A percentile compares a stretch with the other conserved stretches of the same genome.
Conservation (phyloP, 2,888 invertebrate species). For the Bruchidius siliquastri region DNA sequence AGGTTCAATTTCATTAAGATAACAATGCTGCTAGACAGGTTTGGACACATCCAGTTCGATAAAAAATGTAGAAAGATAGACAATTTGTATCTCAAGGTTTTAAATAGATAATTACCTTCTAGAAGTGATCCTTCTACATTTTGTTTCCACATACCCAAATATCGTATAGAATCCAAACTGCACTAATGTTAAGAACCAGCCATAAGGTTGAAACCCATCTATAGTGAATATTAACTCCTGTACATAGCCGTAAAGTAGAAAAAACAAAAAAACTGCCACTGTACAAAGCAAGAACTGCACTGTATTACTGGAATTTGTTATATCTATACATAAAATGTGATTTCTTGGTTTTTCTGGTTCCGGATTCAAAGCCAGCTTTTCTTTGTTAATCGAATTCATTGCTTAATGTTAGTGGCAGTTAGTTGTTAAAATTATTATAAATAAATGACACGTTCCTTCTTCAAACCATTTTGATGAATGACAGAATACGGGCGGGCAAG, state of each 20-base stretch:
- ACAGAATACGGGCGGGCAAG: slow-evolving; percentile 6
- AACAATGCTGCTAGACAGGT: too few species aligned
- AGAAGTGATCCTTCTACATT: slow-evolving; percentile 56
- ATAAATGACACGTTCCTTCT: neutral
- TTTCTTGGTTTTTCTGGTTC: slow-evolving; percentile 48
- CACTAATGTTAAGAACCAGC: slow-evolving; percentile 87
- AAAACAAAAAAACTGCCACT: slow-evolving; percentile 78
- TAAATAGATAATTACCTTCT: slow-evolving; percentile 46
- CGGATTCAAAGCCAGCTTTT: slow-evolving; percentile 26
- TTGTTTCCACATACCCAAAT: slow-evolving; percentile 74
- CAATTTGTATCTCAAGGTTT: too few species aligned
- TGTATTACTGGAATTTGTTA: slow-evolving; percentile 60
- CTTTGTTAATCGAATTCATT: neutral
- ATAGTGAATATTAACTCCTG: slow-evolving; percentile 88
- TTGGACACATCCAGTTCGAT: too few species aligned
- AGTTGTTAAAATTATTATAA: neutral
- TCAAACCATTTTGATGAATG: neutral
- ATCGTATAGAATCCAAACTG: slow-evolving; percentile 84
- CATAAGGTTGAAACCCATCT: slow-evolving; percentile 84
- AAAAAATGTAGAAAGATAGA: too few species aligned
- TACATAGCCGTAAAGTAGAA: slow-evolving; percentile 85
- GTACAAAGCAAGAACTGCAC: slow-evolving; percentile 74
- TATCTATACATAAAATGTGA: slow-evolving; percentile 69
- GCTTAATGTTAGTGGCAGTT: neutral
- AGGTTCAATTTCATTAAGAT: too few species aligned